Conservation (phyloP, 2,113 vertebrate genomes). For the Potamarius usumacintae region DNA sequence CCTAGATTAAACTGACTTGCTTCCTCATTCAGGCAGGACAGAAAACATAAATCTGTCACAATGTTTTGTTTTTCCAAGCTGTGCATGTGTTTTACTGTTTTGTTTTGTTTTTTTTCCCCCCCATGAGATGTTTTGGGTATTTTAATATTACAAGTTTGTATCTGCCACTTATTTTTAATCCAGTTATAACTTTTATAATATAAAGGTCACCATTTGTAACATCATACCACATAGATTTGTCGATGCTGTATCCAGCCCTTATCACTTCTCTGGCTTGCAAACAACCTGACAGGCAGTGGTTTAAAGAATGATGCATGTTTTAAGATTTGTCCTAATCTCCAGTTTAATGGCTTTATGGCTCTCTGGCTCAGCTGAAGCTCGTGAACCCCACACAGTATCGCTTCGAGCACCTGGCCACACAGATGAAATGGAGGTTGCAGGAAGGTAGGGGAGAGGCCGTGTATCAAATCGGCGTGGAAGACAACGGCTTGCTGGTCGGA, state of each 20-base stretch:
- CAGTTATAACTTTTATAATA: neutral
- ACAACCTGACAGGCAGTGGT: no score
- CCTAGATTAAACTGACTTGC: neutral
- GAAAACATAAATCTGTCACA: neutral
- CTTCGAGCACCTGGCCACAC: slow-evolving; percentile 96
- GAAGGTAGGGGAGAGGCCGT: slow-evolving; percentile 95
- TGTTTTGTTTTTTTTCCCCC: neutral
- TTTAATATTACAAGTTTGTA: neutral
- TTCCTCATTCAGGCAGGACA: neutral
- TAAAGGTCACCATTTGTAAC: neutral
- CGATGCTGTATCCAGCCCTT: neutral
- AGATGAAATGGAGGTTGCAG: slow-evolving; percentile 99
- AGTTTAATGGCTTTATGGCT: neutral
- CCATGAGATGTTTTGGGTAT: neutral
- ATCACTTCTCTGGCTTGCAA: neutral
- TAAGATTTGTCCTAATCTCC: slow-evolving; percentile 13
- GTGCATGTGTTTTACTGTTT: neutral
- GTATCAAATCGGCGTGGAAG: slow-evolving; percentile 98
- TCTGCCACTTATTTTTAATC: neutral
- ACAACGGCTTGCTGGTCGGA: slow-evolving; percentile 94
- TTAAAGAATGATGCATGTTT: neutral
- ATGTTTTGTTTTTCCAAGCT: neutral
- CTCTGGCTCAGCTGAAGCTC: slow-evolving; percentile 84
- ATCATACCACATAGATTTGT: neutral
- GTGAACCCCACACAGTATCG: slow-evolving; percentile 96